Conservation (phyloP, 2,797 vertebrate species). For the Molothrus aeneus region DNA sequence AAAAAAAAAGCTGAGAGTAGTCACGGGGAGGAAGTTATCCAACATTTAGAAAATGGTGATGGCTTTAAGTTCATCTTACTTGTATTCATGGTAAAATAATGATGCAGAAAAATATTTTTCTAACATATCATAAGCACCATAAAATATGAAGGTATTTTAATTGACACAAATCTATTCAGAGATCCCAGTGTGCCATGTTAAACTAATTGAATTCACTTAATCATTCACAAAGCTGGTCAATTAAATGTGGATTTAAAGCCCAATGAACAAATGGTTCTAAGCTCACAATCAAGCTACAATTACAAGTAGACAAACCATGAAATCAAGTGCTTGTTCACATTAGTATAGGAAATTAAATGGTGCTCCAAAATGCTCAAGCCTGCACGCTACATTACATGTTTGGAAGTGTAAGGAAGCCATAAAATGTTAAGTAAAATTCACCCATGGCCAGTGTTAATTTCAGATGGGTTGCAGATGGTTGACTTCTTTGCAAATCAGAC, state of each 20-base stretch:
- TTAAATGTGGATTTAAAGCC: slow-evolving; percentile 53
- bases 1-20: neutral
- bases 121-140: slow-evolving; percentile 32
- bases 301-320: slow-evolving; percentile 65
- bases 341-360: slow-evolving; percentile 59
- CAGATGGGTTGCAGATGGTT: neutral
- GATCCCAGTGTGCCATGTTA: slow-evolving; percentile 40
- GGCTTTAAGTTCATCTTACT: neutral
- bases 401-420: slow-evolving; percentile 20
- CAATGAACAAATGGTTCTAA: slow-evolving; percentile 56
- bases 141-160: slow-evolving; percentile 42
- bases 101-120: slow-evolving; percentile 55
- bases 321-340: slow-evolving; percentile 69
- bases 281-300: slow-evolving; percentile 59
- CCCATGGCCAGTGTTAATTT: neutral
- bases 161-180: slow-evolving; percentile 47
- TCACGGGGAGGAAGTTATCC: neutral
- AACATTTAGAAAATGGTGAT: neutral
- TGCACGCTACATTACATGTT: slow-evolving; percentile 40
- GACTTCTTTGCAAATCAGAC: neutral
- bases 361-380: slow-evolving; percentile 24
- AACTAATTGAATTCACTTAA: slow-evolving; percentile 65
- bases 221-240: slow-evolving; percentile 48
- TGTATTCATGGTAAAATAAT: slow-evolving; percentile 16
- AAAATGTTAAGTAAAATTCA: slow-evolving; percentile 43